These are phyloP conservation scores for Meloidogyne floridensis DNA, from an alignment of 1,140 invertebrate genomes.

Conservation along the genomic window DNA sequence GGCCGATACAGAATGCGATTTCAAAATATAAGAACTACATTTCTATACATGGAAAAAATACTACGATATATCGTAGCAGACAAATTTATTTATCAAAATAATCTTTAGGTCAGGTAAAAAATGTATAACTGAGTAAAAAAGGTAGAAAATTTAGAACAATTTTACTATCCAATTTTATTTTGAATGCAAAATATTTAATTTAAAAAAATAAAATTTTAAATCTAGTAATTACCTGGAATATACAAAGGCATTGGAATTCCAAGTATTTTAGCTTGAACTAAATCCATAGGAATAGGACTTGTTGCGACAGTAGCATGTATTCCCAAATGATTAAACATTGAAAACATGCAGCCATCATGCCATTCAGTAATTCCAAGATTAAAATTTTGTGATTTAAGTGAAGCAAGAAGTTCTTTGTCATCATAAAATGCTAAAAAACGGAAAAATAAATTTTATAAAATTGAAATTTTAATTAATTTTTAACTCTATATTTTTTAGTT, in stretches of 20 bases:
- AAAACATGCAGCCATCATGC: slow-evolving; percentile 38
- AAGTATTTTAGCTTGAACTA: slow-evolving; percentile 14
- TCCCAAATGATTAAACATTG: slow-evolving; percentile 37
- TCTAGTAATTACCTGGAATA: slow-evolving; percentile 34
- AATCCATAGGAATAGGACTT: slow-evolving; percentile 17
- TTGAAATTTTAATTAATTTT: not conserved
- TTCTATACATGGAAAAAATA: too few relatives aligned
- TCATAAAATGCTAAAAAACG: slow-evolving; percentile 6
- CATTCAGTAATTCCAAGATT: slow-evolving; percentile 42
- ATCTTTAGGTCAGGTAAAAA: too few relatives aligned
- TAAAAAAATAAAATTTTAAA: not conserved
- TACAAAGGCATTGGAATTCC: slow-evolving; percentile 39
- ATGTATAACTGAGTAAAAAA: too few relatives aligned
- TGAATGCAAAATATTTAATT: not conserved
- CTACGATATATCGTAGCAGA: too few relatives aligned
- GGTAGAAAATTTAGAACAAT: too few relatives aligned
- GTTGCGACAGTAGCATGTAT: slow-evolving; percentile 33
- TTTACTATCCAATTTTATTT: too few relatives aligned
- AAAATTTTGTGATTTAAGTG: slow-evolving; percentile 32
- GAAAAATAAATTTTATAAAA: not conserved
- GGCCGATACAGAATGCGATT: too few relatives aligned
- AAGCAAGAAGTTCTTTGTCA: slow-evolving; percentile 8
- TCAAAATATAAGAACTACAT: too few relatives aligned
- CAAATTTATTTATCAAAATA: too few relatives aligned
- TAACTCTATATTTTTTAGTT: too few relatives aligned